Base-by-base conservation (phyloP, 2,888 invertebrate species). In the Thecocarcelia acutangulata region DNA sequence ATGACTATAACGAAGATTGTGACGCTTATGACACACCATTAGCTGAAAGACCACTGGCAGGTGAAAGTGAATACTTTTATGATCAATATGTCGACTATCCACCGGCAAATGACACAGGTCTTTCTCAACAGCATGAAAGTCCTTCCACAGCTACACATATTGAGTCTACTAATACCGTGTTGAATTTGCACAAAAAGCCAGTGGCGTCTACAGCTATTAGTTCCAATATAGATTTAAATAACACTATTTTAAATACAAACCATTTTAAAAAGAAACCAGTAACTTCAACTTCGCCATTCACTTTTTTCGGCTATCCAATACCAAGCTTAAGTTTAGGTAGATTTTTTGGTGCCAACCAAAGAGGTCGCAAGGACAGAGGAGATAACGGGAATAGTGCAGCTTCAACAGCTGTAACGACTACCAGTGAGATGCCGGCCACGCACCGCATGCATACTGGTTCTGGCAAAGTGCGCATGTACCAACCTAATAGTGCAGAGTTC, bases 251-350 rank as follows among this genome's bases (percentile, higher is more conserved):
- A 64, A 91, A 91, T 83, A 91, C 89, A 17, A 88, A 91, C 58
- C 87, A 89, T 83, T 87, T 89, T 12, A 90, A 91, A 82, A 87
- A 87, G 28, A 87, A 86, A 11, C 90, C 89, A 1, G 17, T 56
- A 0, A 19, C 73, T 0, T 50, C 86, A 1, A 84, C 85, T 0
- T 92, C 93, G 0, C 93, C 94, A 0, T 96, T 96, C 84, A 96
- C 96, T 13, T 96, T 97, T 87, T 97, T 97, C 86, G 97, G 97
- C 0, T 94, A 96, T 87, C 96, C 97, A 0, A 88, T 97, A 77
- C 95, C 96, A 1, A 92, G 93, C 46, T 89, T 96, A 58, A 94
- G 94, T 84, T 93, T 96, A 86, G 93, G 94, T 12, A 94, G 94
- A 85, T 90, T 96, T 50, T 92, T 94, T 90, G 91, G 91, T 4